These are phyloP conservation scores for Promerops cafer DNA, from an alignment of 2,113 vertebrate species.

Conservation along the genomic window DNA sequence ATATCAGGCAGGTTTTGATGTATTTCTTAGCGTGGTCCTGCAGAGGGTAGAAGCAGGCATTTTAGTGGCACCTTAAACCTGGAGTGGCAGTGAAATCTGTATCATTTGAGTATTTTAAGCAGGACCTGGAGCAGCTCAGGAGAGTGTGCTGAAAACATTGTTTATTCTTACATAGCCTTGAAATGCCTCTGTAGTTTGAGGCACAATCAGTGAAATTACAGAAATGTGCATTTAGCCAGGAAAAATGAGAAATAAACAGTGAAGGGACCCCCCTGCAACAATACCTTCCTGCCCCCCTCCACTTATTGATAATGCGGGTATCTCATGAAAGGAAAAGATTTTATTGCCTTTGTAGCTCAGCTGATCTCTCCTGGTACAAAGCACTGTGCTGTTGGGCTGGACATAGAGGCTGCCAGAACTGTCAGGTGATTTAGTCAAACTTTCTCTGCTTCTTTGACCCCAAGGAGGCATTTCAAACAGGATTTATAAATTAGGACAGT, in stretches of 20 bases:
- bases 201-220: not conserved
- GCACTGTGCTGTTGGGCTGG: not conserved
- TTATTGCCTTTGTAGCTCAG: not conserved
- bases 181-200: not conserved
- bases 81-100: not conserved
- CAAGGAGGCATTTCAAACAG: not conserved
- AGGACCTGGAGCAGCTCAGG: not conserved
- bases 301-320: not conserved
- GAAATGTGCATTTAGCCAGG: not conserved
- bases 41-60: not conserved
- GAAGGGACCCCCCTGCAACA: not conserved
- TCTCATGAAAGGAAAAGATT: too few relatives aligned
- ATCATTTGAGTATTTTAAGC: not conserved
- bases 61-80: not conserved
- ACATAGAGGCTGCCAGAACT: not conserved
- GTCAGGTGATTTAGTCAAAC: not conserved
- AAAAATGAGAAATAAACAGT: not conserved
- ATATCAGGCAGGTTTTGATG: not conserved
- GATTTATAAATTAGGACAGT: not conserved
- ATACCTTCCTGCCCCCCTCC: too few relatives aligned
- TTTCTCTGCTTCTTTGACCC: not conserved
- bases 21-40: not conserved
- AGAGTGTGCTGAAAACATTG: not conserved
- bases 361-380: not conserved
- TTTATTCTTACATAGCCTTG: not conserved